A percentile compares a stretch with the other conserved stretches of the same genome.
Conservation (phyloP, 2,888 invertebrate genomes). For the Drosophila lutescens region DNA sequence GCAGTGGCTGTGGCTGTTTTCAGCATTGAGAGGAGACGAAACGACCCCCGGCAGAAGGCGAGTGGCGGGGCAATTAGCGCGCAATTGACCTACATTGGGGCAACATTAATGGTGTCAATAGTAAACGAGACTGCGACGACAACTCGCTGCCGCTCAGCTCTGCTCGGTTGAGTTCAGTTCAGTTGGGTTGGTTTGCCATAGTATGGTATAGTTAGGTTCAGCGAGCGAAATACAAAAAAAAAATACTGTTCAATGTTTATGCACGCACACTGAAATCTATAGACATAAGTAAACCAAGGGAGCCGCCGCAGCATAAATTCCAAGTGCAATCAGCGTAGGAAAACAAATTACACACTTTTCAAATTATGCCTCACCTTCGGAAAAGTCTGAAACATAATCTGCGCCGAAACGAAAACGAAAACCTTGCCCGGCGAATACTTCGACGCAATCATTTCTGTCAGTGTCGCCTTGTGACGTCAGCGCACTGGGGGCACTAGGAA, state of each 20-base stretch:
- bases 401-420: conserved; percentile 12
- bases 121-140: conserved; percentile 74
- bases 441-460: conserved; percentile 27
- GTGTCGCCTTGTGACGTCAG: conserved; percentile 37
- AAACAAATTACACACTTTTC: conserved; percentile 45
- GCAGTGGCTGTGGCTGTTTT: conserved; percentile 28
- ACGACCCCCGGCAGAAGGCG: conserved; percentile 59
- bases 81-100: conserved; percentile 80
- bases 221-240: conserved; percentile 45
- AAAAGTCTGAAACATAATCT: conserved; percentile 40
- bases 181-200: conserved; percentile 17
- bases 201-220: conserved; percentile 25
- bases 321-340: conserved; percentile 61
- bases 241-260: conserved; percentile 65
- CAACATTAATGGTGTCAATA: conserved; percentile 81
- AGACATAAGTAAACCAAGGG: conserved; percentile 27
- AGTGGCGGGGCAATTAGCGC: conserved; percentile 80
- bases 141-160: conserved; percentile 36
- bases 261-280: conserved; percentile 51
- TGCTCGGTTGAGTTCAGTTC: conserved; percentile 14
- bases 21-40: conserved; percentile 34
- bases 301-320: conserved; percentile 34
- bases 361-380: conserved; percentile 42
- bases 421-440: conserved; percentile 15
- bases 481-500: conserved; percentile 26